Conservation (phyloP, 2,888 invertebrate genomes). For the Chorisops tibialis region DNA sequence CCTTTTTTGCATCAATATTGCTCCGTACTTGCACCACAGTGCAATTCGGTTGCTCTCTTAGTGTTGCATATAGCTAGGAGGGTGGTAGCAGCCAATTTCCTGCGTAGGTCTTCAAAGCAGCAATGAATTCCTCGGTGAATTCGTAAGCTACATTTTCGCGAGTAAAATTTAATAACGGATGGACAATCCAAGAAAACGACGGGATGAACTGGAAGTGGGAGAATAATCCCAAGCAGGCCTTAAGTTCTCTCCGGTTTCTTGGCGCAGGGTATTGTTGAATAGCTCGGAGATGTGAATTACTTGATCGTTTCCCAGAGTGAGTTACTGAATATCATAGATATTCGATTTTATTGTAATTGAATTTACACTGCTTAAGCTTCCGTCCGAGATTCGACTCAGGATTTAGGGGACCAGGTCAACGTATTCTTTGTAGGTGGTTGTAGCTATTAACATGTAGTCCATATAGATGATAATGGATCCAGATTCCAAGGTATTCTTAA, state of each 20-base stretch:
- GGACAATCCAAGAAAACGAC: slow-evolving; percentile 35
- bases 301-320: not conserved
- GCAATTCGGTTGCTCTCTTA: slow-evolving; percentile 38
- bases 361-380: not conserved
- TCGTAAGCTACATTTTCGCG: slow-evolving; percentile 24
- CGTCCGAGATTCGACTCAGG: not conserved
- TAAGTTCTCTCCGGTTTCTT: not conserved
- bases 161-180: slow-evolving; percentile 40
- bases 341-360: not conserved
- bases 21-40: slow-evolving; percentile 41
- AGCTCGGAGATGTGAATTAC: too few relatives aligned
- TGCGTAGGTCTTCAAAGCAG: slow-evolving; percentile 26
- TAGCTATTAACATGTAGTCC: slow-evolving; percentile 34
- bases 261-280: slow-evolving; percentile 10
- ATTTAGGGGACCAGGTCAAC: not conserved
- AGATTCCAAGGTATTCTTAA: slow-evolving; percentile 30
- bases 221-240: slow-evolving; percentile 29
- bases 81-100: slow-evolving; percentile 30
- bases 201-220: slow-evolving; percentile 31
- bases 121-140: slow-evolving; percentile 15
- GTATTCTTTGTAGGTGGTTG: not conserved
- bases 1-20: slow-evolving; percentile 36
- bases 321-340: not conserved
- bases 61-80: slow-evolving; percentile 40
- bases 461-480: slow-evolving; percentile 17